A percentile compares a stretch with the other conserved stretches of the same genome.
phyloP scores from a whole-genome alignment of 1,140 invertebrate genomes.

The Hermetia illucens region DNA sequence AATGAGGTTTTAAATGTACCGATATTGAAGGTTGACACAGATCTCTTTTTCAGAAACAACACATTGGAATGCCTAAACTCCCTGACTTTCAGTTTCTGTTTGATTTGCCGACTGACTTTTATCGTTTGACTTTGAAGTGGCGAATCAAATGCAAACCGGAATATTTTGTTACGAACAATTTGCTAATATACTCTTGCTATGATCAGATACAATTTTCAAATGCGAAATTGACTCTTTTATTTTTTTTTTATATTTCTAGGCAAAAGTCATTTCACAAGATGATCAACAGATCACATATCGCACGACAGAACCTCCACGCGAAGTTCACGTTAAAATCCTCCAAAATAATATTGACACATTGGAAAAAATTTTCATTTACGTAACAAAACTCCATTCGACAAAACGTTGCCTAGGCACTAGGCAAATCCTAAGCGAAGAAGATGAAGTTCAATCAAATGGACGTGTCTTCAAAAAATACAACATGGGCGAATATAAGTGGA shows the following conservation, averaged over 20 bases:
- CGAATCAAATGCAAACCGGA: no score
- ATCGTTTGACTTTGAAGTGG: no score
- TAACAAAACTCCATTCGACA: slow-evolving; percentile 51
- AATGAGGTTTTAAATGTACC: no score
- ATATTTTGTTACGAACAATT: no score
- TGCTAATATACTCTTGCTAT: no score
- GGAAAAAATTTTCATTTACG: slow-evolving; percentile 70
- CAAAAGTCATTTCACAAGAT: slow-evolving; percentile 22
- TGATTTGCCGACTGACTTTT: no score
- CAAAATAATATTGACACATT: slow-evolving; percentile 71
- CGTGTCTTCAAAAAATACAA: slow-evolving; percentile 94
- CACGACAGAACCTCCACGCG: slow-evolving; percentile 47
- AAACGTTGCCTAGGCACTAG: slow-evolving; percentile 79
- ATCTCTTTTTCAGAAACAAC: no score
- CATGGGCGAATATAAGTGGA: slow-evolving; percentile 89
- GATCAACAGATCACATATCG: slow-evolving; percentile 50
- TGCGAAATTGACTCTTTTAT: background rate
- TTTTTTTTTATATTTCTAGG: slow-evolving; percentile 12
- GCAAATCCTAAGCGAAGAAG: slow-evolving; percentile 81
- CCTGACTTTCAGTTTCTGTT: no score
- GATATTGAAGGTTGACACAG: no score
- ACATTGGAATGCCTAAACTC: no score
- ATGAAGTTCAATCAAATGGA: slow-evolving; percentile 86
- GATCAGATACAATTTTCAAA: background rate
- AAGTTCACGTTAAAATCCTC: slow-evolving; percentile 54